Evolutionary conservation across 2,797 vertebrate genomes (phyloP).

Genomic region (Sciurus vulgaris): DNA sequence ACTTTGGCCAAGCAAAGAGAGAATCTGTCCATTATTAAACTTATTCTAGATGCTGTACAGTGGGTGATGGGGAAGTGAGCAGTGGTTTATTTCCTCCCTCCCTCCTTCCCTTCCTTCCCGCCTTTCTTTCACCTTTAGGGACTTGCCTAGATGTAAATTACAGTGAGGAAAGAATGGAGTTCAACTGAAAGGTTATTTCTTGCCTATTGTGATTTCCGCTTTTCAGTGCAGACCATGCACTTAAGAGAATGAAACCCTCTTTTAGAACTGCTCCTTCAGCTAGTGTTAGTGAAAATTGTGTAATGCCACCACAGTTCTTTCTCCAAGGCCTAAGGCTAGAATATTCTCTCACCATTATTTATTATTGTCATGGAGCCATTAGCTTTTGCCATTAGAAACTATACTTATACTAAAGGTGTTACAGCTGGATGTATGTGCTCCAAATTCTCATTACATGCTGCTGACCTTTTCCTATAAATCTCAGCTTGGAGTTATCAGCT

Average conservation of each 20-base stretch:
- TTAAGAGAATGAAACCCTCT: not conserved
- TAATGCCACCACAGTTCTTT: constrained; percentile 42
- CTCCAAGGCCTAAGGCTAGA: constrained; percentile 61
- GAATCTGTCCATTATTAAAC: not conserved
- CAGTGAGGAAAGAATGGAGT: not conserved
- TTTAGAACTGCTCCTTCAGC: constrained; percentile 43
- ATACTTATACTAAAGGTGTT: constrained; percentile 76
- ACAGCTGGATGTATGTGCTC: constrained; percentile 75
- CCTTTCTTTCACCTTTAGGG: not conserved
- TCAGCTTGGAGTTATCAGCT: constrained; percentile 75
- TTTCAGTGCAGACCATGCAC: not conserved
- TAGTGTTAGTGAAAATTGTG: constrained; percentile 57
- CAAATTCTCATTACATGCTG: constrained; percentile 81
- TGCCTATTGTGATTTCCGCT: not conserved
- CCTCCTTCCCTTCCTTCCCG: not conserved
- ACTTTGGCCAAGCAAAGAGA: not conserved
- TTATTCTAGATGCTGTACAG: not conserved
- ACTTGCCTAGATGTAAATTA: not conserved
- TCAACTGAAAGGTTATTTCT: not conserved
- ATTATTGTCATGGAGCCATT: constrained; percentile 77
- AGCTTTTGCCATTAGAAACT: constrained; percentile 80
- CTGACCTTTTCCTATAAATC: constrained; percentile 80
- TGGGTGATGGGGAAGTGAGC: not conserved
- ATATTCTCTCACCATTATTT: constrained; percentile 73
- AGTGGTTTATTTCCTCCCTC: not conserved